Evolutionary conservation across 2,113 vertebrate genomes (phyloP), one percentile per base, ranked within the genome.

Genomic region (Ahaetulla prasina): DNA sequence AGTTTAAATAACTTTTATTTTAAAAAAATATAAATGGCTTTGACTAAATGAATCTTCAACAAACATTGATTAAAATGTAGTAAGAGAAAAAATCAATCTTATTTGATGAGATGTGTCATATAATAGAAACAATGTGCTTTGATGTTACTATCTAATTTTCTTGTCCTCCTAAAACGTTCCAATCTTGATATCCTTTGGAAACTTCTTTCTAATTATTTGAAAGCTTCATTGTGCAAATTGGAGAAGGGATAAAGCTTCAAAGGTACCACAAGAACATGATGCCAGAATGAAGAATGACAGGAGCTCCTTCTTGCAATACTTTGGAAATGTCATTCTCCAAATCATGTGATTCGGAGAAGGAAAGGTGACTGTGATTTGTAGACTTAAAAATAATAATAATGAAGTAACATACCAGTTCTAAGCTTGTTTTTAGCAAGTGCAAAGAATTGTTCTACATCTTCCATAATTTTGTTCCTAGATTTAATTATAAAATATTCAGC

Each of bases 401-500:
- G 4, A 63, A 8, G 3, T 63, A 63, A 63, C 27, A 30, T 63
- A 35, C n/a, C 14, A 74, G 14, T 35, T 74, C n/a, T 74, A 39
- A 74, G 68, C n/a, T 74, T 20, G n/a, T 35, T 74, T 74, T 74
- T 74, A 74, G 90, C 0, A 84, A 94, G 63, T 11, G 0, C 0
- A 60, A 91, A 11, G 54, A 10, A 27, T 43, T 88, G 86, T 95
- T 1, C 63, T 85, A n/a, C 47, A 53, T 87, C 85, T 85, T 39
- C 6, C 55, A 91, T 60, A 55, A 86, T 93, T 92, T 95, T 74
- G 4, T 91, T 90, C 87, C 30, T 74, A 35, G 68, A 74, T 35
- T 74, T 91, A 85, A 14, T 63, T 50, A 8, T 89, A 9, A 89
- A 39, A 92, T 10, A 18, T 94, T 91, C 50, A 0, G 4, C 94